Percentiles rank a stretch among this genome's conserved stretches.
Evolutionary conservation across 1,140 invertebrate genomes (phyloP).

Genomic region (Eriosoma lanigerum): DNA sequence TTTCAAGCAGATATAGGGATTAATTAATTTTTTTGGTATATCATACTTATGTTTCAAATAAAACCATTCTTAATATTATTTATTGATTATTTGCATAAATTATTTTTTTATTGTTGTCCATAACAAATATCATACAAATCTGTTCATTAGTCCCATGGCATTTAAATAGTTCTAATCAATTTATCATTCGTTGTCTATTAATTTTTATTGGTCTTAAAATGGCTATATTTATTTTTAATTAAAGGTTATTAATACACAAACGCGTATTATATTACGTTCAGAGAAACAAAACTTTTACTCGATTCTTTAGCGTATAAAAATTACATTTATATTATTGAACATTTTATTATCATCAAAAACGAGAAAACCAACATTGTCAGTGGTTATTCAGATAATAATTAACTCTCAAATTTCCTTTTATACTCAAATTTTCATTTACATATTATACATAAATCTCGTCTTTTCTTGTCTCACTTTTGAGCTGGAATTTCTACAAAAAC

Average conservation of each 20-base stretch:
- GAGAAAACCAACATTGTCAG: not conserved
- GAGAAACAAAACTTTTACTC: not conserved
- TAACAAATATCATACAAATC: too few species aligned
- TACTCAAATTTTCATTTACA: not conserved
- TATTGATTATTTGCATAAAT: too few species aligned
- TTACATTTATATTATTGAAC: not conserved
- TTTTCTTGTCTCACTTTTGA: not conserved
- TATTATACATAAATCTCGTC: not conserved
- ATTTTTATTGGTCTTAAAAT: too few species aligned
- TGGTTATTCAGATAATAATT: not conserved
- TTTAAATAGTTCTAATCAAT: too few species aligned
- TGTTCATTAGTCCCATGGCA: too few species aligned
- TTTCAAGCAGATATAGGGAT: too few species aligned
- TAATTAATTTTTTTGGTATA: too few species aligned
- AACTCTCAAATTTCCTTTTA: not conserved
- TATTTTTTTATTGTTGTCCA: too few species aligned
- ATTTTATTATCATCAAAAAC: not conserved
- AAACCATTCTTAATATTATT: too few species aligned
- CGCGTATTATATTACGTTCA: not conserved
- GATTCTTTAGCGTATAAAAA: not conserved
- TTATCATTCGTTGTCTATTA: too few species aligned
- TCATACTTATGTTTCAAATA: too few species aligned
- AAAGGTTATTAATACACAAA: not conserved
- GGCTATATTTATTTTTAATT: too few species aligned
- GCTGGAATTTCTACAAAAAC: not conserved